phyloP scores from a whole-genome alignment of 37 sponge, comb jelly and placozoan species.

The Trichoplax adhaerens region DNA sequence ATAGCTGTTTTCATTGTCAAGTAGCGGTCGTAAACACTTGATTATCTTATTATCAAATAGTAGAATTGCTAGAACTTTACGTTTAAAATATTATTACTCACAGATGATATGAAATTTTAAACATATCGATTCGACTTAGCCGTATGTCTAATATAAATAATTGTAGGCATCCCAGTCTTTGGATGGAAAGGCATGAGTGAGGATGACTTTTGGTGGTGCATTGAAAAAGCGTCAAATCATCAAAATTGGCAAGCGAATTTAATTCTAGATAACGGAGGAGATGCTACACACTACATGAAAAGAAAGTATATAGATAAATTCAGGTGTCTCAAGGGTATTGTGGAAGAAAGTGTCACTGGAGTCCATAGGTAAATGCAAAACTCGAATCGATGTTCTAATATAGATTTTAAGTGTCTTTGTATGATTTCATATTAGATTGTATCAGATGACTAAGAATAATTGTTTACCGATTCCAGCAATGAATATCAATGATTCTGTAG shows the following conservation, averaged over 20 bases:
- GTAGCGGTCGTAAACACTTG: no score
- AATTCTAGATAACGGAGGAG: constrained; percentile 88
- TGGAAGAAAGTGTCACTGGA: constrained; percentile 78
- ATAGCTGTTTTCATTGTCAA: no score
- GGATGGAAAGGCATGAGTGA: constrained; percentile 68
- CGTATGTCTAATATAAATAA: no score
- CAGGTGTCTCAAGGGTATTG: constrained; percentile 43
- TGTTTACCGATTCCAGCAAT: constrained; percentile 69
- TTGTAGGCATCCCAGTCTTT: constrained; percentile 39
- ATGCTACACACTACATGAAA: constrained; percentile 58
- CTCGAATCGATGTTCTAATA: no score
- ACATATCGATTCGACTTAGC: no score
- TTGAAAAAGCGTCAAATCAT: constrained; percentile 21
- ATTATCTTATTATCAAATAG: no score
- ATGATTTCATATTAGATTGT: constrained; percentile 25
- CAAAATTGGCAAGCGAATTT: neutral
- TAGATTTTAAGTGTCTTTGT: no score
- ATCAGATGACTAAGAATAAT: constrained; percentile 58
- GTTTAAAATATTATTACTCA: no score
- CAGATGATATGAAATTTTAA: no score
- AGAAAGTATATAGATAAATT: constrained; percentile 43
- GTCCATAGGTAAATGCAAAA: constrained; percentile 34
- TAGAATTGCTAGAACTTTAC: no score
- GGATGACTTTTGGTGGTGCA: constrained; percentile 92
- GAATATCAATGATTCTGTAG: constrained; percentile 78